Evolutionary conservation across 2,888 invertebrate species (phyloP), one percentile per base, ranked within the genome.

Genomic region (Hydroisotoma schaefferi): DNA sequence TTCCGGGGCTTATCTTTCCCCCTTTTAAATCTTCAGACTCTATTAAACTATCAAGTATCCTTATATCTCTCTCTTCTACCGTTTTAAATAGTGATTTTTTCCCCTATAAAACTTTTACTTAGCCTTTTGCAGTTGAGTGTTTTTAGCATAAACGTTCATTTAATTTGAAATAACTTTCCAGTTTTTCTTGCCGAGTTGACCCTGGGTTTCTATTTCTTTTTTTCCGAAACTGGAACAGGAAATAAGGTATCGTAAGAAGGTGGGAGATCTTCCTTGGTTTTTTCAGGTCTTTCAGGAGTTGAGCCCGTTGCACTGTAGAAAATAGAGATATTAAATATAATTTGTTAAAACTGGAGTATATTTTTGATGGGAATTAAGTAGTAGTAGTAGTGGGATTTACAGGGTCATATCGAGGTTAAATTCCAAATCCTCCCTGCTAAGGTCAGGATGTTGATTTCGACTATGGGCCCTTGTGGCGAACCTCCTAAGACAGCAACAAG

Each of bases 161-260:
- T n/a, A n/a, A n/a, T n/a, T n/a, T n/a, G n/a, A n/a, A n/a, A n/a
- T n/a, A n/a, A n/a, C n/a, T n/a, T n/a, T n/a, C n/a, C n/a, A n/a
- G n/a, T n/a, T n/a, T n/a, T n/a, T n/a, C n/a, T n/a, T n/a, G n/a
- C n/a, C n/a, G n/a, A n/a, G n/a, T n/a, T n/a, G n/a, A n/a, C n/a
- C n/a, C n/a, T n/a, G n/a, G n/a, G n/a, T n/a, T n/a, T n/a, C n/a
- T 33, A 33, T 15, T 33, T 6, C 29, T 49, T 49, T 18, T 29
- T 52, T 23, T 18, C 27, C 10, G 43, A 44, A 27, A 55, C 57
- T 29, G 59, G 46, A 8, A 49, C 27, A 6, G 67, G 67, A 47
- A 70, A 70, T 10, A 70, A 53, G 8, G 61, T 68, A 22, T 67
- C 63, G 51, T 69, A 71, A 1, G 68, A 60, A 18, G 71, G 71